A percentile compares a stretch with the other conserved stretches of the same genome.
phyloP scores from a whole-genome alignment of 2,888 invertebrate species.

The Camponotus fellah region DNA sequence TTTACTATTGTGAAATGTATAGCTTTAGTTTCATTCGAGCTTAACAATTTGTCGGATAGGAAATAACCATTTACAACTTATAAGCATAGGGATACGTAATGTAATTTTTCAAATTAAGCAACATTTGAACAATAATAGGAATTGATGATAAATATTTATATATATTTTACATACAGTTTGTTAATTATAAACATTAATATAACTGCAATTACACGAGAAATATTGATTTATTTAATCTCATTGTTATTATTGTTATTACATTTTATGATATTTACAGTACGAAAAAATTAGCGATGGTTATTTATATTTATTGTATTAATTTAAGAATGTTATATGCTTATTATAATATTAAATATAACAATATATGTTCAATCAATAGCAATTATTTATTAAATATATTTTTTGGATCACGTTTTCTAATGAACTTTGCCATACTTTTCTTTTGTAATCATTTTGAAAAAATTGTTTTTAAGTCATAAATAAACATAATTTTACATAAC shows the following conservation, averaged over 20 bases:
- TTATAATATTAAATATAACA: background rate
- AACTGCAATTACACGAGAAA: background rate
- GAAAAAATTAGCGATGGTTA: background rate
- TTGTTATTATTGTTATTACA: background rate
- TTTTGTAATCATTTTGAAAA: background rate
- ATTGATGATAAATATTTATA: background rate
- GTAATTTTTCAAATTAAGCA: background rate
- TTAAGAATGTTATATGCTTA: background rate
- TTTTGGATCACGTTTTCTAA: background rate
- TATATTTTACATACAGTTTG: background rate
- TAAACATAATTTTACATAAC: background rate
- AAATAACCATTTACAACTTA: background rate
- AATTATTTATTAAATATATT: background rate
- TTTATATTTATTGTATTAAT: background rate
- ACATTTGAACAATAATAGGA: background rate
- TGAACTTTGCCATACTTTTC: background rate
- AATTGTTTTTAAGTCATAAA: background rate
- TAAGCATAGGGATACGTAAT: background rate
- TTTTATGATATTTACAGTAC: background rate
- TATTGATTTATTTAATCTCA: background rate
- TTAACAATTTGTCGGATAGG: background rate
- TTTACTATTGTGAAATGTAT: background rate
- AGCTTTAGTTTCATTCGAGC: background rate
- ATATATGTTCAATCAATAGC: background rate
- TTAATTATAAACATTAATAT: background rate